A percentile compares a stretch with the other conserved stretches of the same genome.
phyloP scores from a whole-genome alignment of 2,113 vertebrate genomes.

The Peromyscus polionotus region DNA sequence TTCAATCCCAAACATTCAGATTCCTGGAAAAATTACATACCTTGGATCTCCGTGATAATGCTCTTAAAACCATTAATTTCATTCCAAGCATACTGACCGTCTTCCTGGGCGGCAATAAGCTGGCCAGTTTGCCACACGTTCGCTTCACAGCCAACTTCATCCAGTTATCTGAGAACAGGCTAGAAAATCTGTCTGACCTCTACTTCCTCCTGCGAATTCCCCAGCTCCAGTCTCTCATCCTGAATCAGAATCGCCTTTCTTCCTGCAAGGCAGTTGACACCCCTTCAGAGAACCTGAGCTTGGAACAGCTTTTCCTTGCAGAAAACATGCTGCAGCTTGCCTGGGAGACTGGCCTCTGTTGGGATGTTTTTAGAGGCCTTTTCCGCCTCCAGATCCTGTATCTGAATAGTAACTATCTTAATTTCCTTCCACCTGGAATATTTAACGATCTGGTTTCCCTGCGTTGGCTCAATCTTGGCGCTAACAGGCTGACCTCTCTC shows the following conservation, averaged over 20 bases:
- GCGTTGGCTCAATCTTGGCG: slow-evolving; percentile 87
- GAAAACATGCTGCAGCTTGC: slow-evolving; percentile 90
- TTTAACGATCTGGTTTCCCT: slow-evolving; percentile 90
- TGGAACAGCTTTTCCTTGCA: slow-evolving; percentile 90
- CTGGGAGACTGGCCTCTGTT: slow-evolving; percentile 88
- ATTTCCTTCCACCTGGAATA: slow-evolving; percentile 88
- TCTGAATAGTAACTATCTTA: slow-evolving; percentile 90
- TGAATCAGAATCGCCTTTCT: slow-evolving; percentile 89
- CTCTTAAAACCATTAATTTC: slow-evolving; percentile 84
- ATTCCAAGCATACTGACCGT: slow-evolving; percentile 84
- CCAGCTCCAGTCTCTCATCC: slow-evolving; percentile 81
- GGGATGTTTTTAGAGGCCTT: slow-evolving; percentile 91
- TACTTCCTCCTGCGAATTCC: slow-evolving; percentile 84
- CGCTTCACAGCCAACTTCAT: slow-evolving; percentile 74
- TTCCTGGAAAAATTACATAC: slow-evolving; percentile 83
- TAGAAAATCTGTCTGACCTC: slow-evolving; percentile 86
- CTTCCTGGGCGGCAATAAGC: slow-evolving; percentile 89
- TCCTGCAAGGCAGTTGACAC: slow-evolving; percentile 74
- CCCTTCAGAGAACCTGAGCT: slow-evolving; percentile 73
- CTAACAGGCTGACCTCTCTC: slow-evolving; percentile 90
- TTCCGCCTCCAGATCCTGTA: slow-evolving; percentile 84
- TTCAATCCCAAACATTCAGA: slow-evolving; percentile 86
- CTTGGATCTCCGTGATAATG: slow-evolving; percentile 91
- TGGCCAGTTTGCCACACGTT: slow-evolving; percentile 59
- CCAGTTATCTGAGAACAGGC: slow-evolving; percentile 88